Percentiles rank a stretch among this genome's conserved stretches.
Conservation (phyloP, 2,888 invertebrate species). For the Platerodrilus igneus region DNA sequence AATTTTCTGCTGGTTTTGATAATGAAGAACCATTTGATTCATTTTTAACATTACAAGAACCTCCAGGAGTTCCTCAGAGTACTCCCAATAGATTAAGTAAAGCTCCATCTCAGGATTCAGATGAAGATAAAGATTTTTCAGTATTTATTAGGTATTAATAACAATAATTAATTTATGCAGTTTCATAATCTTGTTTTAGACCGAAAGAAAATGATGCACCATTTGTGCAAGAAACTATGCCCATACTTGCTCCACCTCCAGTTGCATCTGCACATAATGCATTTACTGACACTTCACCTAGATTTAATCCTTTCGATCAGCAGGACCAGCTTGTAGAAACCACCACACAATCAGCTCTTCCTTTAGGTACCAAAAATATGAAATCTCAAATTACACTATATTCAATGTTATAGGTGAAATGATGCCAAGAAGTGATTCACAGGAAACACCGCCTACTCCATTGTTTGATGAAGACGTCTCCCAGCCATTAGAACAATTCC, state of each 20-base stretch:
- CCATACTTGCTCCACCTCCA: slow-evolving; percentile 72
- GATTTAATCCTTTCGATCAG: slow-evolving; percentile 76
- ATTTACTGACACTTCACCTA: slow-evolving; percentile 58
- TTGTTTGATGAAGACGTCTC: slow-evolving; percentile 92
- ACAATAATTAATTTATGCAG: too few relatives aligned
- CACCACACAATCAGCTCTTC: slow-evolving; percentile 40
- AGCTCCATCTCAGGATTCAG: slow-evolving; percentile 70
- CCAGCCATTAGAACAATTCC: slow-evolving; percentile 87
- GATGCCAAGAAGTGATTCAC: slow-evolving; percentile 54
- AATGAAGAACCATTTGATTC: slow-evolving; percentile 73
- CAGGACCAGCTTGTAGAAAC: slow-evolving; percentile 48
- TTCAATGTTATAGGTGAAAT: slow-evolving; percentile 16
- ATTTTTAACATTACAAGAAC: slow-evolving; percentile 75
- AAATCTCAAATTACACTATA: too few relatives aligned
- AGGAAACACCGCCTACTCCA: slow-evolving; percentile 87
- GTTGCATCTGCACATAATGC: slow-evolving; percentile 52
- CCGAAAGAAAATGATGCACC: slow-evolving; percentile 54
- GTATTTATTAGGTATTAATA: slow-evolving; percentile 76
- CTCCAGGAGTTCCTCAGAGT: slow-evolving; percentile 61
- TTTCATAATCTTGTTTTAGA: slow-evolving; percentile 46
- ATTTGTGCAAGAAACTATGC: slow-evolving; percentile 54
- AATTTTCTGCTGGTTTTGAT: slow-evolving; percentile 55
- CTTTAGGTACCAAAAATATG: too few relatives aligned
- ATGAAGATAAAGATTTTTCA: slow-evolving; percentile 73
- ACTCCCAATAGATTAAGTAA: slow-evolving; percentile 60